These are phyloP conservation scores for Leucophenga montana DNA, from an alignment of 2,888 invertebrate species.

Conservation along the genomic window DNA sequence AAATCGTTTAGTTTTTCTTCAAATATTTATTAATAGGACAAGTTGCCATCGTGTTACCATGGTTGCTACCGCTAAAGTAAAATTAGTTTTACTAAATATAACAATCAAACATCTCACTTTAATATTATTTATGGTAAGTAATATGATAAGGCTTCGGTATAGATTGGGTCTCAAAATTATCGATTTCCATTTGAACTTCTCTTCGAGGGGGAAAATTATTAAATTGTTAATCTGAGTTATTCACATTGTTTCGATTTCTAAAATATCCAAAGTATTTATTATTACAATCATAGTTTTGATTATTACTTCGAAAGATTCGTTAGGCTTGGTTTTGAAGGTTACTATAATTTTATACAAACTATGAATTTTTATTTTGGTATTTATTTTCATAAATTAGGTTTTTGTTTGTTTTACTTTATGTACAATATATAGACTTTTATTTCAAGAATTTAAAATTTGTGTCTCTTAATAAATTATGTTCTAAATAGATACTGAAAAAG, in stretches of 20 bases:
- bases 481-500: too few relatives aligned
- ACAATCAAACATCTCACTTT: slow-evolving; percentile 1
- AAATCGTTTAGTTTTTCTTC: background rate
- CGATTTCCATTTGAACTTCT: background rate
- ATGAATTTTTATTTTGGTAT: background rate
- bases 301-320: too few relatives aligned
- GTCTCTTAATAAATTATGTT: background rate
- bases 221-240: background rate
- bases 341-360: too few relatives aligned
- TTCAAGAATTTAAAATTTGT: background rate
- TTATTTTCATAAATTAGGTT: background rate
- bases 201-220: background rate
- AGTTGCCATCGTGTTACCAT: slow-evolving; percentile 16
- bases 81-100: background rate
- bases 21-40: slow-evolving; percentile 32
- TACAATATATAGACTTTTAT: background rate
- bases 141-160: background rate
- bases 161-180: background rate
- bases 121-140: background rate
- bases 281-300: background rate
- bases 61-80: background rate
- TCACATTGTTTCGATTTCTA: background rate
- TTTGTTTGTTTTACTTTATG: background rate
- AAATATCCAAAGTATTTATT: background rate
- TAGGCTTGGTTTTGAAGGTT: too few relatives aligned